These are phyloP conservation scores for Cephalotes varians DNA, from an alignment of 2,888 invertebrate species.

Conservation along the genomic window DNA sequence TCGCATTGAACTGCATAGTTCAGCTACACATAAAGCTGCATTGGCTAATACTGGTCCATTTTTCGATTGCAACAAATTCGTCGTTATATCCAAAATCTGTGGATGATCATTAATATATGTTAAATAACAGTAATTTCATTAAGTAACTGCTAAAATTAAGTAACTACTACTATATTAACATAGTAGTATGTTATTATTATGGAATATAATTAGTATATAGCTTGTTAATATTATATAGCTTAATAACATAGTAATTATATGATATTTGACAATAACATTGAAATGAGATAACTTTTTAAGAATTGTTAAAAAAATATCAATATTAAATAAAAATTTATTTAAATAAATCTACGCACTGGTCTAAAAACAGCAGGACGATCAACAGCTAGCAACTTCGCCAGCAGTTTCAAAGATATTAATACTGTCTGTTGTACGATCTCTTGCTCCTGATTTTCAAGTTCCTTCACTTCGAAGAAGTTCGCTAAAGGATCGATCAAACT, in stretches of 20 bases:
- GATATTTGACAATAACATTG: not conserved
- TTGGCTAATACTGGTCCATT: conserved; percentile 90
- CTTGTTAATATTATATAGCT: too few relatives aligned
- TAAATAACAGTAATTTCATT: not conserved
- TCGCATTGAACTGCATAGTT: conserved; percentile 91
- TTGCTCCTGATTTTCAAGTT: conserved; percentile 88
- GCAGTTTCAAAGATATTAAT: conserved; percentile 92
- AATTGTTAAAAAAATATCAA: too few relatives aligned
- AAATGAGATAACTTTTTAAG: too few relatives aligned
- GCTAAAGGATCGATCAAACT: conserved; percentile 89
- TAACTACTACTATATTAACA: too few relatives aligned
- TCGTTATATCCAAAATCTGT: conserved; percentile 89
- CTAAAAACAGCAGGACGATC: conserved; percentile 91
- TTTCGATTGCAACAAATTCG: conserved; percentile 88
- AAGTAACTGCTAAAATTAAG: too few relatives aligned
- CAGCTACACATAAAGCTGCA: conserved; percentile 92
- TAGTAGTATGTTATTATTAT: too few relatives aligned
- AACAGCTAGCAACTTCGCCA: conserved; percentile 91
- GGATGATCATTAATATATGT: conserved; percentile 1
- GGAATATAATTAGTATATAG: too few relatives aligned
- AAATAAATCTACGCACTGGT: conserved; percentile 84
- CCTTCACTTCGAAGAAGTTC: conserved; percentile 87
- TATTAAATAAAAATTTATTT: not conserved
- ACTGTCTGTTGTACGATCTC: conserved; percentile 93
- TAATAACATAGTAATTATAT: not conserved